phyloP scores from a whole-genome alignment of 2,113 vertebrate genomes.

The Procavia capensis region DNA sequence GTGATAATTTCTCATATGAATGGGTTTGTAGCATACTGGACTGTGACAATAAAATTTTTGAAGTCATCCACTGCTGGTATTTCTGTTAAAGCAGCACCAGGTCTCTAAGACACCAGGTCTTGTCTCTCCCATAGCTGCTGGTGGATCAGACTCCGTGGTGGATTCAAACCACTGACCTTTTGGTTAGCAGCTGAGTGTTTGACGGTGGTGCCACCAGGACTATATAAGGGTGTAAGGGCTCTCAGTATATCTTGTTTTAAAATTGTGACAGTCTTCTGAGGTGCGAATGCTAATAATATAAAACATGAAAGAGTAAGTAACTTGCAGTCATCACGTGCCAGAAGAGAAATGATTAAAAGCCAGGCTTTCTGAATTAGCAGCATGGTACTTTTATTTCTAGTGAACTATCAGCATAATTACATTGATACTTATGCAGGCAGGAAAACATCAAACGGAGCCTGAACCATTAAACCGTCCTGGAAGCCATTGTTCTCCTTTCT shows the following conservation, averaged over 20 bases:
- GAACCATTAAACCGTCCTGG: not conserved
- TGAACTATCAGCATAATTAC: not conserved
- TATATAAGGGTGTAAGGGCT: not conserved
- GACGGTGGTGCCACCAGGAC: too few species aligned
- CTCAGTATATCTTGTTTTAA: not conserved
- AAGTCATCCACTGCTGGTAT: too few species aligned
- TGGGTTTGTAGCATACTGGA: too few species aligned
- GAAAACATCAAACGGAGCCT: not conserved
- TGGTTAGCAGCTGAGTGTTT: too few species aligned
- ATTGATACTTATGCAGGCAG: not conserved
- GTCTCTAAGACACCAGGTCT: too few species aligned
- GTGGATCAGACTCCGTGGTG: too few species aligned
- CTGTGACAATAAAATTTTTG: too few species aligned
- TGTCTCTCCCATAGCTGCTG: too few species aligned
- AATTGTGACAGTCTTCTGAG: not conserved
- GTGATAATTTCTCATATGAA: too few species aligned
- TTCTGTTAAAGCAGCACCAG: too few species aligned
- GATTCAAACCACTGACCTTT: too few species aligned
- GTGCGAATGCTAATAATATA: not conserved
- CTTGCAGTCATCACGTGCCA: not conserved
- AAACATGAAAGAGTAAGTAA: not conserved
- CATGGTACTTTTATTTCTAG: not conserved
- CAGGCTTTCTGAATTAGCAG: not conserved
- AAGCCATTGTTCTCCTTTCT: not conserved
- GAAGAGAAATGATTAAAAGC: not conserved